Evolutionary conservation across 2,113 vertebrate genomes (phyloP).

Genomic region (Tupaia tana): DNA sequence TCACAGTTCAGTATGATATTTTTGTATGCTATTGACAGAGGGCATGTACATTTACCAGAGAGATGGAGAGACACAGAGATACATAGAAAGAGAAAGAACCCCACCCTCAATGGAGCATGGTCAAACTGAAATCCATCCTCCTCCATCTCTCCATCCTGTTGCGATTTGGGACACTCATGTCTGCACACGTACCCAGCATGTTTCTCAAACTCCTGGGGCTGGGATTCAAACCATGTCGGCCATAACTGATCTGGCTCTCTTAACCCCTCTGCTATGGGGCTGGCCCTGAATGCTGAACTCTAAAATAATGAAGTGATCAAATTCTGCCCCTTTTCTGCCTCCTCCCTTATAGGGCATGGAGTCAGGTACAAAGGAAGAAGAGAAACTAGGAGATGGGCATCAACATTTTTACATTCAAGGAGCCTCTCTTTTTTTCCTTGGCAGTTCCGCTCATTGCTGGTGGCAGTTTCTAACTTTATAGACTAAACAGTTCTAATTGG

Average conservation of each 20-base stretch:
- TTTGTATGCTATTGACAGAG: background rate
- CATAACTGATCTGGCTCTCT: too few species aligned
- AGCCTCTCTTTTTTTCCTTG: conserved; percentile 22
- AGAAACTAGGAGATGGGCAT: background rate
- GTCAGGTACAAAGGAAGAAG: background rate
- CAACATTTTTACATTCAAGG: conserved; percentile 13
- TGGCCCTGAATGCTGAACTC: background rate
- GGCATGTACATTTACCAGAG: too few species aligned
- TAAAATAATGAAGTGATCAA: background rate
- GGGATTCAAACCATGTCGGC: too few species aligned
- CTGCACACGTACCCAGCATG: too few species aligned
- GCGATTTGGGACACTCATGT: too few species aligned
- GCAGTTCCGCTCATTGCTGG: conserved; percentile 44
- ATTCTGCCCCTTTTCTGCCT: background rate
- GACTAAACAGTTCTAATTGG: conserved; percentile 74
- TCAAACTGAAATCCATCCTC: too few species aligned
- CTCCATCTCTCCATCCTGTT: too few species aligned
- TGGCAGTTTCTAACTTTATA: conserved; percentile 64
- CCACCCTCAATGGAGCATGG: too few species aligned
- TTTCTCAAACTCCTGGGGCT: too few species aligned
- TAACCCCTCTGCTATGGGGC: too few species aligned
- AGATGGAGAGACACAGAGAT: too few species aligned
- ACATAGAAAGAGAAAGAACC: too few species aligned
- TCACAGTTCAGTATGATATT: background rate
- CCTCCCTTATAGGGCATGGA: background rate